These are phyloP conservation scores for Pollachius pollachius DNA, from an alignment of 2,113 vertebrate genomes.

Conservation along the genomic window DNA sequence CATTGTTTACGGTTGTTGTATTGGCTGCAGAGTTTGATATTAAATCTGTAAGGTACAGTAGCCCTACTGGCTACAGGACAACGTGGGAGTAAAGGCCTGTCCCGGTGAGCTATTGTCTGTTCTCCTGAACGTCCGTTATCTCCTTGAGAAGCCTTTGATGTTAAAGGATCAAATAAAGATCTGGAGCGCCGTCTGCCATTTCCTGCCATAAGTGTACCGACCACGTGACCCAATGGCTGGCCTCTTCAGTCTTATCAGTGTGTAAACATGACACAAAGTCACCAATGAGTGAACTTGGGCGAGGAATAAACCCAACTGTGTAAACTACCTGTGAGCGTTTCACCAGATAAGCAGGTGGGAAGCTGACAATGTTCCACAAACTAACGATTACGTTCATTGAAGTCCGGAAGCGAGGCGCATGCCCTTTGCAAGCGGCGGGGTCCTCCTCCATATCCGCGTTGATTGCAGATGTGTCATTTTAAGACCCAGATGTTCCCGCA, in stretches of 20 bases:
- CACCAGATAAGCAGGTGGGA: conserved; percentile 8
- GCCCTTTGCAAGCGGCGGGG: conserved; percentile 35
- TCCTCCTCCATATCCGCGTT: conserved; percentile 41
- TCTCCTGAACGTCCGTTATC: conserved; percentile 9
- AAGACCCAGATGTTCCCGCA: conserved; percentile 29
- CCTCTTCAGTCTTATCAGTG: conserved; percentile 41
- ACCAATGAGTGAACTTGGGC: conserved; percentile 27
- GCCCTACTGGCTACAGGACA: conserved; percentile 24
- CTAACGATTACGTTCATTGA: conserved; percentile 46
- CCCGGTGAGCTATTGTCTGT: not conserved
- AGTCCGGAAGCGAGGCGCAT: not conserved
- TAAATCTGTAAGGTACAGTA: conserved; percentile 35
- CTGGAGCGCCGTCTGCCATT: not conserved
- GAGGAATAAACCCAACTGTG: conserved; percentile 12
- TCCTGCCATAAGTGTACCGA: conserved; percentile 11
- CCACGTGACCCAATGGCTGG: not conserved
- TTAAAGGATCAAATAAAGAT: conserved; percentile 19
- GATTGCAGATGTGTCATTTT: conserved; percentile 56
- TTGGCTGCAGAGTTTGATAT: conserved; percentile 42
- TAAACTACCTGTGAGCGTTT: conserved; percentile 19
- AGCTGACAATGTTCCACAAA: not conserved
- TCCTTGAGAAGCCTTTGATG: conserved; percentile 18
- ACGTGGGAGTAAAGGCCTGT: conserved; percentile 19
- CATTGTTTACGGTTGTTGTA: conserved; percentile 35
- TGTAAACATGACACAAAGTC: conserved; percentile 35